phyloP scores from a whole-genome alignment of 2,888 invertebrate species.

The Pterobdella sp. region DNA sequence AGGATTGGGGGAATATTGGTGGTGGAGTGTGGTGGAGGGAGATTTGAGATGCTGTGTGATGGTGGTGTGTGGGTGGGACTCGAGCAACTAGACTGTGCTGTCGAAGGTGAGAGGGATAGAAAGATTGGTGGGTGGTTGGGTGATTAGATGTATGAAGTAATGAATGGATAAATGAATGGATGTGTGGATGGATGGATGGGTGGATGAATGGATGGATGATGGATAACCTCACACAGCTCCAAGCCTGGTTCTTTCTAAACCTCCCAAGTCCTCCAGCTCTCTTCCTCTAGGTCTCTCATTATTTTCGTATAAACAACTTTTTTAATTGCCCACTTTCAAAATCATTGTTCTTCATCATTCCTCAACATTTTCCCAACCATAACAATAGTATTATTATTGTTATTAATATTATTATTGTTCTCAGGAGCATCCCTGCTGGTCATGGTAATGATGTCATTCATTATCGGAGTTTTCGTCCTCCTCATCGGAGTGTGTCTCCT shows the following conservation, averaged over 20 bases:
- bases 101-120: neutral
- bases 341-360: no score
- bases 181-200: conserved; percentile 9
- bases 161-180: neutral
- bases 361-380: no score
- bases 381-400: no score
- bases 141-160: neutral
- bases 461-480: conserved; percentile 18
- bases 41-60: neutral
- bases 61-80: conserved; percentile 1
- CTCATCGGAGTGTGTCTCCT: conserved; percentile 19
- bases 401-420: no score
- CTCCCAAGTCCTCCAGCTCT: no score
- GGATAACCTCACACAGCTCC: no score
- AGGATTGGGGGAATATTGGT: neutral
- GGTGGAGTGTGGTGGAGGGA: neutral
- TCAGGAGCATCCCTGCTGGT: conserved; percentile 18
- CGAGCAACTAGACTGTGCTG: neutral
- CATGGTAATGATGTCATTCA: neutral
- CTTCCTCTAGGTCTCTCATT: no score
- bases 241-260: no score
- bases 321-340: neutral
- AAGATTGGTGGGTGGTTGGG: conserved; percentile 1
- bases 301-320: no score
- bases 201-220: conserved; percentile 4